Percentiles rank a stretch among this genome's conserved stretches.
Conservation (phyloP, 2,113 vertebrate genomes). For the Scomber colias region DNA sequence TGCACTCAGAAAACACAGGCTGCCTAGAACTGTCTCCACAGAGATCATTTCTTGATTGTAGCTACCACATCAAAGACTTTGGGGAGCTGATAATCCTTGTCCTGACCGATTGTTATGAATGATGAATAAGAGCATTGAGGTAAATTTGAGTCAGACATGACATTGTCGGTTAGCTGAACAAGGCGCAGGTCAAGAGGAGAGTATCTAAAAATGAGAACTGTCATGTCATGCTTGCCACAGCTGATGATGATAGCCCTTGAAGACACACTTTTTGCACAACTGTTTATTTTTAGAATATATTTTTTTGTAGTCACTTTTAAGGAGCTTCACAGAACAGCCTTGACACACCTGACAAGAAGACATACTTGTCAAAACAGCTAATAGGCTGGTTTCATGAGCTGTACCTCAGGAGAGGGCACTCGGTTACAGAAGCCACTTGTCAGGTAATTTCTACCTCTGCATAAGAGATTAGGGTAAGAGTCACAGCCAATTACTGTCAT, state of each 20-base stretch:
- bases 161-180: slow-evolving; percentile 64
- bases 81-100: slow-evolving; percentile 35
- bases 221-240: slow-evolving; percentile 61
- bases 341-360: slow-evolving; percentile 68
- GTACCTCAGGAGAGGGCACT: slow-evolving; percentile 62
- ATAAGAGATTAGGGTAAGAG: slow-evolving; percentile 65
- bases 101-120: slow-evolving; percentile 50
- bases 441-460: slow-evolving; percentile 72
- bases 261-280: slow-evolving; percentile 35
- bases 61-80: slow-evolving; percentile 50
- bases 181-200: slow-evolving; percentile 61
- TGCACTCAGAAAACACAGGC: slow-evolving; percentile 25
- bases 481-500: slow-evolving; percentile 75
- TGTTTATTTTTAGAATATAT: slow-evolving; percentile 74
- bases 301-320: slow-evolving; percentile 54
- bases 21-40: slow-evolving; percentile 41
- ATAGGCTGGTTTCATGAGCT: slow-evolving; percentile 57
- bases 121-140: slow-evolving; percentile 57
- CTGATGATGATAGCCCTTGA: slow-evolving; percentile 58
- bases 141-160: slow-evolving; percentile 64
- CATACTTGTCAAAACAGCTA: slow-evolving; percentile 62
- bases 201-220: slow-evolving; percentile 71
- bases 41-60: slow-evolving; percentile 35
- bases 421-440: slow-evolving; percentile 59
- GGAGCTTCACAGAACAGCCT: slow-evolving; percentile 50